Evolutionary conservation across 2,797 vertebrate species (phyloP).

Genomic region (Rhincodon typus): DNA sequence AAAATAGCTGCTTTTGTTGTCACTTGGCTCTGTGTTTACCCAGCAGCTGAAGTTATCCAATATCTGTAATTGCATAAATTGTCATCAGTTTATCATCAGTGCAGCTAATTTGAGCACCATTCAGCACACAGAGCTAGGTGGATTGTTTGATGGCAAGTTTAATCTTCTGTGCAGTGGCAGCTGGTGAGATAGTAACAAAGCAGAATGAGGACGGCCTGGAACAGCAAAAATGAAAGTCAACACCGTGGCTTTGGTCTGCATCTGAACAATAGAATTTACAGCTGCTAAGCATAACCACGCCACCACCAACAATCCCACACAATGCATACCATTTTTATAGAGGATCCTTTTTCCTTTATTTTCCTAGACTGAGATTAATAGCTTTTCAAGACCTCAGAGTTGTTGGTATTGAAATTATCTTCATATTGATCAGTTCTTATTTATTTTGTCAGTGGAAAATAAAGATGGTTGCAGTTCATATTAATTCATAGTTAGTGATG

Average conservation of each 20-base stretch:
- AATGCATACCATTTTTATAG: not conserved
- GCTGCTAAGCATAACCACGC: not conserved
- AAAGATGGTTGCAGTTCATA: not conserved
- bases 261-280: constrained; percentile 26
- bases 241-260: not conserved
- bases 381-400: not conserved
- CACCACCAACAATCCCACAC: not conserved
- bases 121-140: not conserved
- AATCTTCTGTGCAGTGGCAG: constrained; percentile 6
- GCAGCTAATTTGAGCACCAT: not conserved
- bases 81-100: not conserved
- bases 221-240: constrained; percentile 15
- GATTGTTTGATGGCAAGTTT: constrained; percentile 25
- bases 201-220: not conserved
- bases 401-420: not conserved
- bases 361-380: not conserved
- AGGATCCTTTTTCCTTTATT: not conserved
- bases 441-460: not conserved
- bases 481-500: constrained; percentile 11
- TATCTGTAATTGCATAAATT: constrained; percentile 18
- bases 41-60: not conserved
- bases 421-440: not conserved
- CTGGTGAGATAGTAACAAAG: constrained; percentile 28
- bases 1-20: constrained; percentile 11
- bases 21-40: not conserved